Percentiles rank a stretch among this genome's conserved stretches.
phyloP scores from a whole-genome alignment of 2,113 vertebrate genomes.

The Etheostoma cragini region DNA sequence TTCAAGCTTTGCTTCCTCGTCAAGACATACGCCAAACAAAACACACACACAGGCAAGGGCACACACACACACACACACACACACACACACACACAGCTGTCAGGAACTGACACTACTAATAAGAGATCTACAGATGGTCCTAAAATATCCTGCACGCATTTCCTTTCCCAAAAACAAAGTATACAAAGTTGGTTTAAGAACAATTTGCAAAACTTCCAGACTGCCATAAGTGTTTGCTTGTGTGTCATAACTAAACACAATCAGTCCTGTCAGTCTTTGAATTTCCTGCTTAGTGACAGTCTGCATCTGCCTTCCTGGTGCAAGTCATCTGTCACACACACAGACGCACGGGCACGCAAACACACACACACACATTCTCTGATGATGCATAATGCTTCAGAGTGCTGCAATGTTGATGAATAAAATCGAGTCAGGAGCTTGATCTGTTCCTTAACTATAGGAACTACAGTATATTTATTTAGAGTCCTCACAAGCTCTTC shows the following conservation, averaged over 20 bases:
- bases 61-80: conserved; percentile 26
- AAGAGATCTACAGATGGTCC: conserved; percentile 74
- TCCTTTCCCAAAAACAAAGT: conserved; percentile 76
- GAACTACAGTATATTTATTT: background rate
- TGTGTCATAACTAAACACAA: conserved; percentile 72
- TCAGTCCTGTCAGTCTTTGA: conserved; percentile 74
- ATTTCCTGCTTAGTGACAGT: conserved; percentile 82
- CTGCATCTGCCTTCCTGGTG: conserved; percentile 77
- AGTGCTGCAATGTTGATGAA: background rate
- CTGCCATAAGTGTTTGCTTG: conserved; percentile 52
- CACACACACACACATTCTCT: background rate
- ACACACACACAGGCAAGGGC: background rate
- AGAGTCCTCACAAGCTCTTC: background rate
- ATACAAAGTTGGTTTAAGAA: conserved; percentile 74
- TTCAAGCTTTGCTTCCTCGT: conserved; percentile 13
- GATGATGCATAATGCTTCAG: conserved; percentile 13
- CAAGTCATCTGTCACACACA: conserved; percentile 73
- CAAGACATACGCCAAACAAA: background rate
- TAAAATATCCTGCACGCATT: conserved; percentile 79
- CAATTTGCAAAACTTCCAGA: conserved; percentile 72
- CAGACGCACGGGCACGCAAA: background rate
- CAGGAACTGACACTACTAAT: conserved; percentile 43
- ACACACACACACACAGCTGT: conserved; percentile 35
- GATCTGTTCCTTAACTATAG: background rate
- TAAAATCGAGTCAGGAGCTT: background rate